Base-by-base conservation (phyloP, 2,888 invertebrate species). In the Pyrrhia umbra region DNA sequence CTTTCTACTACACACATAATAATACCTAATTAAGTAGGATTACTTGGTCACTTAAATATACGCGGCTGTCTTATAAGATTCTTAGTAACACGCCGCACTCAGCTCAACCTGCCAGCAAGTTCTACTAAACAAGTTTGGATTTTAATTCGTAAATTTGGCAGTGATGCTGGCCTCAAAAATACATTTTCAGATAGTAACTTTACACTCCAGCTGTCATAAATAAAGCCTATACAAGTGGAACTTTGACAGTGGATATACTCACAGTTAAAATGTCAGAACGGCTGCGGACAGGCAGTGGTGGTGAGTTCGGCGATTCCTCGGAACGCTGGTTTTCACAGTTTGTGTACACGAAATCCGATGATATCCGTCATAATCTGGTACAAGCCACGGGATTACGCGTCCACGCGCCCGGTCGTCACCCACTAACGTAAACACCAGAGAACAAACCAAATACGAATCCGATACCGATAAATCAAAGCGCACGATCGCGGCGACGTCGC, bases 401-500 rank as follows among this genome's bases (percentile, higher is more conserved):
- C 88, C 91, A 90, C 86, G 90, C 90, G 86, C 86, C 86, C 88
- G 91, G 89, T 88, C 90, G 93, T 92, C 93, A 91, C 89, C 89
- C 91, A 93, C 94, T 92, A 95, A 92, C 92, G 93, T 94, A 94
- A 94, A 94, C 95, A 95, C 94, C 89, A 91, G 90, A 88, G 87
- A 90, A 90, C 91, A 88, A 90, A 90, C 89, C 89, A 86, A 87
- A 89, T 88, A 85, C 88, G 88, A 89, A 90, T 92, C 92, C 91
- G 93, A 92, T 92, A 93, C 91, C 94, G 93, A 95, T 95, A 95
- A 94, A 95, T 95, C 94, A 94, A 93, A 95, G 94, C 91, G 89
- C 92, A 90, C 93, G 93, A 92, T 92, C 91, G 91, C 93, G 90
- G 90, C 92, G 92, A 89, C 91, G 92, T 90, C 90, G 91, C 89